These are phyloP conservation scores for Sebastes itinus DNA, from an alignment of 2,797 vertebrate genomes.

Conservation along the genomic window DNA sequence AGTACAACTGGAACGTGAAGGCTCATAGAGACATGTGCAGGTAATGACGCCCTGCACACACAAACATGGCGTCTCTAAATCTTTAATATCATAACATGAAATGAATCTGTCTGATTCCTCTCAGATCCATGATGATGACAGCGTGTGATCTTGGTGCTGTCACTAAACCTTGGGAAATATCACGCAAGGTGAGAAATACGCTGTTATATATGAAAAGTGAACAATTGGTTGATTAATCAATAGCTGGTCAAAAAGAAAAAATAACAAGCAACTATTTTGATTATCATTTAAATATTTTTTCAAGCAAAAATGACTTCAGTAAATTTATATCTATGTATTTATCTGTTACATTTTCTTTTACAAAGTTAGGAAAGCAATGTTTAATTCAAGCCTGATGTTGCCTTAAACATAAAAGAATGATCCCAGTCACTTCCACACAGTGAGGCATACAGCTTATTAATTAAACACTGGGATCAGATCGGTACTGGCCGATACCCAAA, in stretches of 20 bases:
- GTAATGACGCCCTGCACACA: conserved; percentile 70
- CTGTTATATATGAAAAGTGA: neutral
- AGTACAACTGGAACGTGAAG: conserved; percentile 96
- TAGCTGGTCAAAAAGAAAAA: neutral
- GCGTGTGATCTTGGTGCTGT: conserved; percentile 99
- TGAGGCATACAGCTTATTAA: no score
- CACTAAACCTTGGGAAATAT: conserved; percentile 99
- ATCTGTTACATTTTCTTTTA: no score
- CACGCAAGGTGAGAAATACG: conserved; percentile 90
- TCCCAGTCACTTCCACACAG: no score
- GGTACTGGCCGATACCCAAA: no score
- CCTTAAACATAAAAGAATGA: no score
- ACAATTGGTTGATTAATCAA: neutral
- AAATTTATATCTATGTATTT: no score
- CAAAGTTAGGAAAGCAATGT: no score
- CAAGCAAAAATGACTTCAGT: neutral
- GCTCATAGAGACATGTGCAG: conserved; percentile 95
- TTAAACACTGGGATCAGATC: no score
- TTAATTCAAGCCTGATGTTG: no score
- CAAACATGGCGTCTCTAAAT: neutral
- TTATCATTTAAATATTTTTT: neutral
- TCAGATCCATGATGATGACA: conserved; percentile 99
- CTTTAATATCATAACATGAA: neutral
- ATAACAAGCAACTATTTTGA: neutral
- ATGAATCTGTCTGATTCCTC: conserved; percentile 22